Conservation (phyloP, 1,140 invertebrate genomes). For the Cotesia typhae region DNA sequence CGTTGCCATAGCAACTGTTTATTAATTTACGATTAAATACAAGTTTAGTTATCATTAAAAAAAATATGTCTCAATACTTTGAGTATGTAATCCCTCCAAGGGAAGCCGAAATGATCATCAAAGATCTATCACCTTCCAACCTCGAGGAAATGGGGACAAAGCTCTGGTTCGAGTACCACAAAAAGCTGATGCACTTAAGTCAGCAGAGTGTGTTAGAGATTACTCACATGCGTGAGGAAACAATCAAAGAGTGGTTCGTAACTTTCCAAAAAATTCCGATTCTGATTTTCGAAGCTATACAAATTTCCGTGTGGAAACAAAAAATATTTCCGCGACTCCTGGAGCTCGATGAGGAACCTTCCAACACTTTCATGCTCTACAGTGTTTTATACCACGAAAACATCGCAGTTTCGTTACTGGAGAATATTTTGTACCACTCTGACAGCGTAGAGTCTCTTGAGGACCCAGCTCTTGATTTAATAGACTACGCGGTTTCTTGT, state of each 20-base stretch:
- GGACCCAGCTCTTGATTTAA: conserved; percentile 75
- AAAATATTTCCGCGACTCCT: conserved; percentile 78
- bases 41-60: not conserved
- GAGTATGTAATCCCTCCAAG: conserved; percentile 63
- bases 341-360: conserved; percentile 70
- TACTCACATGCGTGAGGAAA: conserved; percentile 73
- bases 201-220: conserved; percentile 82
- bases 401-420: conserved; percentile 74
- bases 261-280: conserved; percentile 72
- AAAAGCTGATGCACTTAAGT: conserved; percentile 78
- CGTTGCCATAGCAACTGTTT: too few species aligned
- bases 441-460: conserved; percentile 75
- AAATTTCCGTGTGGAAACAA: conserved; percentile 79
- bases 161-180: conserved; percentile 79
- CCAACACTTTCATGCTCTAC: conserved; percentile 77
- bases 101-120: conserved; percentile 66
- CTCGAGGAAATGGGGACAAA: conserved; percentile 65
- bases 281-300: conserved; percentile 79
- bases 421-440: conserved; percentile 78
- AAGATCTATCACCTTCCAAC: conserved; percentile 60
- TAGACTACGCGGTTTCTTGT: conserved; percentile 76
- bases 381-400: conserved; percentile 79
- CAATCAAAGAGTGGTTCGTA: conserved; percentile 76
- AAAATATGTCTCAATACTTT: conserved; percentile 52
- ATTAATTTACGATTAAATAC: too few species aligned